A percentile compares a stretch with the other conserved stretches of the same genome.
Evolutionary conservation across 2,113 vertebrate genomes (phyloP).

Genomic region (Marcusenius ussheri): DNA sequence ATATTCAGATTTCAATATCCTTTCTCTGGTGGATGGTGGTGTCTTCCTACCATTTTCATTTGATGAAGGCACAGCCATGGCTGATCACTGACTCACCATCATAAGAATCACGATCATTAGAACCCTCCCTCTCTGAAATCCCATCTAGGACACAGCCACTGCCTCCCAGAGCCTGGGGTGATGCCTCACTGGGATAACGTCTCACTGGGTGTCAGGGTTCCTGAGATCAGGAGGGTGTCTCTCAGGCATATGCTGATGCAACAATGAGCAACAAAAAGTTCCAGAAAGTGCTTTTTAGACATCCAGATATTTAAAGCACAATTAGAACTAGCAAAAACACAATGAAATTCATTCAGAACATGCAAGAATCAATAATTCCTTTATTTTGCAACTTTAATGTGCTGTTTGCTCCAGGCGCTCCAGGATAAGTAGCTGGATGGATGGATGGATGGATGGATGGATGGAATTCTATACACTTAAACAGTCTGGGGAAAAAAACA

Average conservation of each 20-base stretch:
- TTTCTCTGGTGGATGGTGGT: neutral
- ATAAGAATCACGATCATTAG: neutral
- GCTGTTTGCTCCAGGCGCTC: neutral
- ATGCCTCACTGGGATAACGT: neutral
- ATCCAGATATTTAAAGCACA: neutral
- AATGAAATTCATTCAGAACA: neutral
- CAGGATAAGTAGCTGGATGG: neutral
- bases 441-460: neutral
- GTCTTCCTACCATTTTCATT: neutral
- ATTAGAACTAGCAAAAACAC: neutral
- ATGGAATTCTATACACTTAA: neutral
- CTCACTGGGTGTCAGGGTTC: neutral
- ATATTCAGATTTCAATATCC: neutral
- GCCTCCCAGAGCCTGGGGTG: neutral
- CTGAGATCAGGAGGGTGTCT: neutral
- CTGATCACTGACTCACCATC: neutral
- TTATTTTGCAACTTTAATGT: neutral
- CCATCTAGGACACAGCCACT: neutral
- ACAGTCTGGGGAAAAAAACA: neutral
- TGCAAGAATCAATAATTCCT: neutral
- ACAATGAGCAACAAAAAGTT: neutral
- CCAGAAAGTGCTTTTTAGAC: neutral
- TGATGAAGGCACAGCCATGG: neutral
- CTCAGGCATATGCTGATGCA: neutral
- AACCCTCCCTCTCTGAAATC: neutral